Conservation (phyloP, 2,797 vertebrate species). For the Cephalopachus bancanus region DNA sequence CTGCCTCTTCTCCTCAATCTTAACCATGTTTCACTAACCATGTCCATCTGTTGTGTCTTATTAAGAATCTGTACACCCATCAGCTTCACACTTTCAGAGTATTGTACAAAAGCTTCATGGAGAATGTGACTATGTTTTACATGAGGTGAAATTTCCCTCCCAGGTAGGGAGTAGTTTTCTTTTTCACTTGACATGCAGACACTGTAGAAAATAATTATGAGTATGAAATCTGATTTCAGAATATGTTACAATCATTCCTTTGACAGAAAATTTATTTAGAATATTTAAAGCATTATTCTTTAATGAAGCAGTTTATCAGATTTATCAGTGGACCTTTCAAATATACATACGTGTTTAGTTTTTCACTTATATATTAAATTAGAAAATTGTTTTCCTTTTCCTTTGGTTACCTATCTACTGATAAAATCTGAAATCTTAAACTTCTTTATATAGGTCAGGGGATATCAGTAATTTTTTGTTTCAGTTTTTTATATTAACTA, state of each 20-base stretch:
- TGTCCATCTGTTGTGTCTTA: constrained; percentile 80
- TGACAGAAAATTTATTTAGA: constrained; percentile 67
- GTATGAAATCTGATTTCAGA: constrained; percentile 70
- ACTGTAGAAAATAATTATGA: constrained; percentile 51
- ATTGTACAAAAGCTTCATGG: constrained; percentile 37
- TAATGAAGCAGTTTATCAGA: not conserved
- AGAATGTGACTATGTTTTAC: constrained; percentile 55
- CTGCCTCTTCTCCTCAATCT: constrained; percentile 73
- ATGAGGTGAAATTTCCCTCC: not conserved
- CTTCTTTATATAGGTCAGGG: constrained; percentile 7
- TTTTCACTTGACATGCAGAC: constrained; percentile 34
- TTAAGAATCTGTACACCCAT: constrained; percentile 78
- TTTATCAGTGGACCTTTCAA: constrained; percentile 22
- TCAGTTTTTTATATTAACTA: constrained; percentile 36
- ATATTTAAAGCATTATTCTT: constrained; percentile 34
- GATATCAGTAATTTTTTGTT: constrained; percentile 37
- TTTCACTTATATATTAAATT: constrained; percentile 17
- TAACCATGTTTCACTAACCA: constrained; percentile 73
- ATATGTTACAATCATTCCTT: constrained; percentile 48
- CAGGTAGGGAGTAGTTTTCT: constrained; percentile 17
- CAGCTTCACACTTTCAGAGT: constrained; percentile 70
- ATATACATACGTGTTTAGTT: constrained; percentile 23
- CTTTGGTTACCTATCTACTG: constrained; percentile 23
- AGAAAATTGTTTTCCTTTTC: not conserved
- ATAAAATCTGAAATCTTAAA: constrained; percentile 56